Evolutionary conservation across 2,888 invertebrate genomes (phyloP), one percentile per base, ranked within the genome.

Genomic region (Amiota mariae): DNA sequence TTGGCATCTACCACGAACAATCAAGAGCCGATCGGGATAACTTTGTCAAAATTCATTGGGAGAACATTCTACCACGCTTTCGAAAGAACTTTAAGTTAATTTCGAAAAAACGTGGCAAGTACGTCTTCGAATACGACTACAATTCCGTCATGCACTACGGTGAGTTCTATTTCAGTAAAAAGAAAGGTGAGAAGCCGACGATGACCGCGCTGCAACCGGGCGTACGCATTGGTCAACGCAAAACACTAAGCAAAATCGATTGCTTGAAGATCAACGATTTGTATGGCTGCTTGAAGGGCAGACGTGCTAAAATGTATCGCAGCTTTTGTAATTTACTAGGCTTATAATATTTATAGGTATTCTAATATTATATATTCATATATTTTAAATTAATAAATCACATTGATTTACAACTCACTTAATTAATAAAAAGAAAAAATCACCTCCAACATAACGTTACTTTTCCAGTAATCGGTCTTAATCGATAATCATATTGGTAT

Each of bases 1-100:
- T 95, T n/a, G 95, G 96, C 10, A 93, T 95, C 75, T 95, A 95
- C 88, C 95, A 96, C 85, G 95, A 96, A 85, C 95, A 96, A 81
- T 94, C 94, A 0, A 90, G 95, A 74, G 92, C 93, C 63, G 95
- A 95, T 88, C 90, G 95, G 91, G 89, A 89, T 73, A 86, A 87
- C 72, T 89, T 81, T 84, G 94, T 96, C 1, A 93, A 93, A 82
- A 92, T 95, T 59, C 92, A 93, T 79, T 91, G 91, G 81, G 93
- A 94, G 9, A 95, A 95, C 86, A 90, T 88, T 75, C 83, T 91
- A 87, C 81, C 90, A 90, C 93, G 91, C 73, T 93, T 92, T 81
- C 89, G 91, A 71, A 90, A 91, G 49, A 94, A 94, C 84, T 94
- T 94, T 81, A 93, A 93, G 76, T 92, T 93, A 70, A 92, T 93